These are phyloP conservation scores for Lycodopsis pacificus DNA, from an alignment of 2,797 vertebrate species.

Conservation along the genomic window DNA sequence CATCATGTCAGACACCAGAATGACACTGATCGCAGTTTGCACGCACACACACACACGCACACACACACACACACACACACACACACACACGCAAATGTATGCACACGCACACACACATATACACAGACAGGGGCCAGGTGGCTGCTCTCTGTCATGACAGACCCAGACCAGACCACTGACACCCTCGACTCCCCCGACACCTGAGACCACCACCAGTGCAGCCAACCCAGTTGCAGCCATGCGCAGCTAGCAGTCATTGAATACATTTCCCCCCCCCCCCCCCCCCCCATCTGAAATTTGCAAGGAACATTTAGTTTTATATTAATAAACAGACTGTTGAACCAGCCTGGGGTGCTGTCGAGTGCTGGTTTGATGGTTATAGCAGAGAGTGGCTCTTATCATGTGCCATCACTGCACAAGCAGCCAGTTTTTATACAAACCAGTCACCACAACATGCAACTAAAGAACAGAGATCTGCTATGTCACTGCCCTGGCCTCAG, in stretches of 20 bases:
- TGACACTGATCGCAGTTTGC: slow-evolving; percentile 64
- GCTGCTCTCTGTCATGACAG: slow-evolving; percentile 67
- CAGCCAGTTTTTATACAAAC: slow-evolving; percentile 15
- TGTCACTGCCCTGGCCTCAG: slow-evolving; percentile 6
- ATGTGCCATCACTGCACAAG: background rate
- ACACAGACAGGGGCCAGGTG: slow-evolving; percentile 59
- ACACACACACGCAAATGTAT: background rate
- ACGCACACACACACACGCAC: background rate
- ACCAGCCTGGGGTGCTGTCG: slow-evolving; percentile 2
- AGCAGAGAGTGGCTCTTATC: background rate
- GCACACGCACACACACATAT: slow-evolving; percentile 33
- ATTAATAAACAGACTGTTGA: slow-evolving; percentile 23
- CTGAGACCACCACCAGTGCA: slow-evolving; percentile 61
- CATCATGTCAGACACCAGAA: slow-evolving; percentile 72
- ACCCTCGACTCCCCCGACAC: slow-evolving; percentile 59
- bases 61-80: background rate
- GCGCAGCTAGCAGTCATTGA: slow-evolving; percentile 63
- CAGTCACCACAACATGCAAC: slow-evolving; percentile 1
- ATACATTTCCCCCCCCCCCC: slow-evolving; percentile 47
- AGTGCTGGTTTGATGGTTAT: background rate
- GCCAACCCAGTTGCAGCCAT: slow-evolving; percentile 57
- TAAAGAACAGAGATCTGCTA: background rate
- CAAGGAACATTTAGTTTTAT: slow-evolving; percentile 33
- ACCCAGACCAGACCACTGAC: slow-evolving; percentile 64
- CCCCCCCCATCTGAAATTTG: slow-evolving; percentile 35